Evolutionary conservation across 2,888 invertebrate genomes (phyloP).

Genomic region (Empis stercorea): DNA sequence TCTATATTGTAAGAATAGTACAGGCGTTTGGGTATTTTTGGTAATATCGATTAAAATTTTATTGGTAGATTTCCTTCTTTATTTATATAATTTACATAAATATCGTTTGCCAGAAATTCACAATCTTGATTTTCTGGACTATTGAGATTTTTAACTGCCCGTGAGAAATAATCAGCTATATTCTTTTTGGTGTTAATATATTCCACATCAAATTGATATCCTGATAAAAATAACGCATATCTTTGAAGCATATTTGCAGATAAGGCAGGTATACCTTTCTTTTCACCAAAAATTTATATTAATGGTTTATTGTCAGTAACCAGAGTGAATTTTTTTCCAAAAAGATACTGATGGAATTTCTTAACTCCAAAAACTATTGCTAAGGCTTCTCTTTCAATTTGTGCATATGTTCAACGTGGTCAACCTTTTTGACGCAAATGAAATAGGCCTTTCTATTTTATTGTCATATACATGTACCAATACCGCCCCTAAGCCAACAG

Average conservation of each 20-base stretch:
- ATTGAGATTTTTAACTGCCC: conserved; percentile 3
- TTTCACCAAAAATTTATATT: conserved; percentile 4
- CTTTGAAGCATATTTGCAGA: conserved; percentile 16
- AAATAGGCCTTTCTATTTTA: conserved; percentile 21
- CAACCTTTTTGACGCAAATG: conserved; percentile 27
- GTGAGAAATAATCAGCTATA: conserved; percentile 12
- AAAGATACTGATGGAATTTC: conserved; percentile 27
- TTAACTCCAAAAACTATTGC: conserved; percentile 6
- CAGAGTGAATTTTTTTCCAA: conserved; percentile 26
- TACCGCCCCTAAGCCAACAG: conserved; percentile 21
- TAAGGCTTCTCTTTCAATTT: conserved; percentile 9
- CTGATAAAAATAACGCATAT: conserved; percentile 13
- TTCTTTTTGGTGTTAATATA: conserved; percentile 12
- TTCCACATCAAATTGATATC: conserved; percentile 12
- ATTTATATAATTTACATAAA: conserved; percentile 3
- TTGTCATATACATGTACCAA: conserved; percentile 17
- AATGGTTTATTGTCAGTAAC: conserved; percentile 6
- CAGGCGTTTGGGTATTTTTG: too few species aligned
- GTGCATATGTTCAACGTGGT: conserved; percentile 25
- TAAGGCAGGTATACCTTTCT: conserved; percentile 19
- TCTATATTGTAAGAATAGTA: too few species aligned
- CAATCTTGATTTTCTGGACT: not conserved
- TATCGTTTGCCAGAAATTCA: conserved; percentile 1
- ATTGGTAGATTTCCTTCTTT: not conserved
- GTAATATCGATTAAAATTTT: conserved; percentile 3